A percentile compares a stretch with the other conserved stretches of the same genome.
phyloP scores from a whole-genome alignment of 2,797 vertebrate species.

The Periparus ater region DNA sequence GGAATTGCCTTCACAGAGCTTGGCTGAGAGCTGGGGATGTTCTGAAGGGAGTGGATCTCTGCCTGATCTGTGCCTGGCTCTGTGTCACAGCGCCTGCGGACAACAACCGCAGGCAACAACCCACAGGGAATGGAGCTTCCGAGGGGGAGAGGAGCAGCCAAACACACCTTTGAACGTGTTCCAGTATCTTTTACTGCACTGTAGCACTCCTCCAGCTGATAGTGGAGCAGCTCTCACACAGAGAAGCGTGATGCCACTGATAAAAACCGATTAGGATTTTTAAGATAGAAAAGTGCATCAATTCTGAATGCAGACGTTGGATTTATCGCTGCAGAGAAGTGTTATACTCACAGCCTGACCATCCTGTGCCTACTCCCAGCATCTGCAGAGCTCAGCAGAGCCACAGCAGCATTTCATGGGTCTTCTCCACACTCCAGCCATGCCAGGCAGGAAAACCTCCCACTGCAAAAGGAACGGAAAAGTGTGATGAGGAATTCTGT shows the following conservation, averaged over 20 bases:
- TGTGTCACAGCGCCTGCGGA: not conserved
- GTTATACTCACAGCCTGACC: not conserved
- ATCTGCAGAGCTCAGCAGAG: not conserved
- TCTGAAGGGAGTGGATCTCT: not conserved
- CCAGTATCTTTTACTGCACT: not conserved
- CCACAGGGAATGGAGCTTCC: not conserved
- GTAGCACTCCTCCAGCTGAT: not conserved
- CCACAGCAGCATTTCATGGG: not conserved
- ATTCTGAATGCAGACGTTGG: not conserved
- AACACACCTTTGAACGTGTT: not conserved
- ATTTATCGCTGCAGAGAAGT: not conserved
- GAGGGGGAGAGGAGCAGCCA: not conserved
- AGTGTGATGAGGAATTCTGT: not conserved
- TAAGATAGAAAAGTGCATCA: not conserved
- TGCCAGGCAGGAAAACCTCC: not conserved
- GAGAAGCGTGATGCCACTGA: not conserved
- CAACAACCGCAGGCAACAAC: not conserved
- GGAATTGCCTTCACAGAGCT: not conserved
- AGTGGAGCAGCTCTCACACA: not conserved
- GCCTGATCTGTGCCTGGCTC: not conserved
- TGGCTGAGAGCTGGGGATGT: not conserved
- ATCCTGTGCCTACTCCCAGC: not conserved
- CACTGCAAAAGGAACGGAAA: rapidly evolving
- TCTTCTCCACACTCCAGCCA: not conserved
- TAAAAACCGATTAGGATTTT: not conserved